Evolutionary conservation across 30 jellyfish, hydroid and myxozoan species (phyloP).

Genomic region (Aurelia aurita): DNA sequence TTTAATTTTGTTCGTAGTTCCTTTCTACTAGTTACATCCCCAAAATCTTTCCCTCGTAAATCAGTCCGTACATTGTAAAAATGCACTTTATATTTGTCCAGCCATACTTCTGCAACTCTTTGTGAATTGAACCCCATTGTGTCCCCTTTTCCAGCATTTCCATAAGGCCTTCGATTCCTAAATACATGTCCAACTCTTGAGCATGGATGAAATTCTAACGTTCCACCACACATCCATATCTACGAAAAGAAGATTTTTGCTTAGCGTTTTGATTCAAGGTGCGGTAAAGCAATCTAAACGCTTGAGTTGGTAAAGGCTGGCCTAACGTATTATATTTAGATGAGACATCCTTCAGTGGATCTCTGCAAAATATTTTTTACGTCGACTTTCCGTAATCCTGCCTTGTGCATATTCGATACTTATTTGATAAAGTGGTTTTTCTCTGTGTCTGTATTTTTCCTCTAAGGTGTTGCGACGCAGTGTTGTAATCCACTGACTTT

Average conservation of each 20-base stretch:
- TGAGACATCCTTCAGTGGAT: no score
- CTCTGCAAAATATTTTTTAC: no score
- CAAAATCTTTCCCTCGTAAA: constrained; percentile 27
- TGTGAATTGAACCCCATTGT: constrained; percentile 79
- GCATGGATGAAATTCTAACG: constrained; percentile 87
- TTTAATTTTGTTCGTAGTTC: constrained; percentile 55
- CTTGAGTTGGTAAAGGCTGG: background rate
- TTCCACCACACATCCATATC: constrained; percentile 99
- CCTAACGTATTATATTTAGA: no score
- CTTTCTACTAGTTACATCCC: constrained; percentile 71
- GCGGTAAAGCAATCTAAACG: background rate
- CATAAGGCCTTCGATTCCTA: constrained; percentile 85
- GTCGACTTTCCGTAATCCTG: no score
- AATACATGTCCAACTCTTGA: constrained; percentile 96
- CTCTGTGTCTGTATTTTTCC: no score
- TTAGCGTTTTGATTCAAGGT: background rate
- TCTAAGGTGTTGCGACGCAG: no score
- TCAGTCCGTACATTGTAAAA: constrained; percentile 79
- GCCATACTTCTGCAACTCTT: constrained; percentile 94
- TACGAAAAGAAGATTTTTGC: background rate
- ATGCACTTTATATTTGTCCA: constrained; percentile 77
- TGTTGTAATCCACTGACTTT: no score
- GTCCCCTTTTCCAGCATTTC: constrained; percentile 77
- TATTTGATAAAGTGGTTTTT: no score
- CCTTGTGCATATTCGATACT: no score